These are phyloP conservation scores for Megastigmus dorsalis DNA, from an alignment of 2,888 invertebrate species.

Conservation along the genomic window DNA sequence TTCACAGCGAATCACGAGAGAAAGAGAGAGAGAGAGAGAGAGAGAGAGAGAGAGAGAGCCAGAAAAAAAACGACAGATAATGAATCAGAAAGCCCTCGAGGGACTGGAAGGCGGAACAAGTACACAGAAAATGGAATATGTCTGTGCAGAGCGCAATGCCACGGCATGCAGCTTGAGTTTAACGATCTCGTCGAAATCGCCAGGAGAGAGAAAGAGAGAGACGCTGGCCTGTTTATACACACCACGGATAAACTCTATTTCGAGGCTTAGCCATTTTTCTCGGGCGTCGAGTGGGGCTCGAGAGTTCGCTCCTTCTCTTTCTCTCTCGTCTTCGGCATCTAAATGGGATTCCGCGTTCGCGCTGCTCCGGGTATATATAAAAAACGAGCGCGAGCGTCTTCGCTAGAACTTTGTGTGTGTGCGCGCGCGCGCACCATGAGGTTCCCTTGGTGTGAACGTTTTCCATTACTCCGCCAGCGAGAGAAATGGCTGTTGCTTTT, in stretches of 20 bases:
- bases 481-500: too few relatives aligned
- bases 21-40: neutral
- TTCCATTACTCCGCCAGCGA: too few relatives aligned
- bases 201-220: neutral
- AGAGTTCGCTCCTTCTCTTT: neutral
- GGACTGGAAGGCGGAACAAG: too few relatives aligned
- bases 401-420: too few relatives aligned
- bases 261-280: constrained; percentile 29
- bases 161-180: constrained; percentile 1
- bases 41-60: too few relatives aligned
- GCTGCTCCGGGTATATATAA: too few relatives aligned
- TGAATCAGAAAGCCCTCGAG: too few relatives aligned
- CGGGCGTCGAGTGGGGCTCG: constrained; percentile 15
- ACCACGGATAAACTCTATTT: constrained; percentile 46
- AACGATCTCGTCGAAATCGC: constrained; percentile 26
- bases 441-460: too few relatives aligned
- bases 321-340: constrained; percentile 47
- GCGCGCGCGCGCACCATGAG: too few relatives aligned
- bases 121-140: neutral
- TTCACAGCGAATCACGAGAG: neutral
- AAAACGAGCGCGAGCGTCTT: neutral
- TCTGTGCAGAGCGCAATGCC: neutral
- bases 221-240: neutral
- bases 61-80: too few relatives aligned
- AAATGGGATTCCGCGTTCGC: constrained; percentile 11